phyloP scores from a whole-genome alignment of 2,888 invertebrate genomes.

The Andrena chrysosceles region DNA sequence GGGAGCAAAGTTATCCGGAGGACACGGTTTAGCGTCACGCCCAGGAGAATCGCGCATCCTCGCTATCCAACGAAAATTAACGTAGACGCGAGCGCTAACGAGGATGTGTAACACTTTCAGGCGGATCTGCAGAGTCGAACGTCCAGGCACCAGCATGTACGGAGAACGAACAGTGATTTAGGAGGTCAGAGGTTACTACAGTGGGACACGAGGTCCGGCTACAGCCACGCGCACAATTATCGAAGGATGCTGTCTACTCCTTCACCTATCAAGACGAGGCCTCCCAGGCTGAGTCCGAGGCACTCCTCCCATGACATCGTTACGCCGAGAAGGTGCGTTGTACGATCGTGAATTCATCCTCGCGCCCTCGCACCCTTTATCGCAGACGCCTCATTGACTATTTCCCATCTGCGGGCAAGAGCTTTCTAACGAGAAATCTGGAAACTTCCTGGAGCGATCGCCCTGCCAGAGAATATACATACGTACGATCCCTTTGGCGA shows the following conservation, averaged over 20 bases:
- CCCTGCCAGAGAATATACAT: background rate
- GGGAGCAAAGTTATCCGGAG: conserved; percentile 22
- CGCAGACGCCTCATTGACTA: conserved; percentile 70
- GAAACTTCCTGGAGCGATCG: conserved; percentile 43
- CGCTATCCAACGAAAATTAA: conserved; percentile 21
- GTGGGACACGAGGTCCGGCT: conserved; percentile 85
- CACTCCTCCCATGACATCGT: conserved; percentile 85
- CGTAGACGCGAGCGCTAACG: conserved; percentile 14
- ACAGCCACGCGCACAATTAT: conserved; percentile 84
- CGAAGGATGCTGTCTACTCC: conserved; percentile 86
- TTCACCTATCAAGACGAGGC: conserved; percentile 85
- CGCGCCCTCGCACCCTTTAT: conserved; percentile 57
- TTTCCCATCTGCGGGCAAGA: conserved; percentile 59
- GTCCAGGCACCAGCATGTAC: conserved; percentile 85
- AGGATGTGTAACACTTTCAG: conserved; percentile 78
- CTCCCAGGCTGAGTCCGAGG: conserved; percentile 84
- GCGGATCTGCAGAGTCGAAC: conserved; percentile 86
- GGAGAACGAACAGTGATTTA: conserved; percentile 87
- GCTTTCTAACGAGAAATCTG: conserved; percentile 8
- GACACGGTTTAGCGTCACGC: conserved; percentile 19
- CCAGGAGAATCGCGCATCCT: conserved; percentile 3
- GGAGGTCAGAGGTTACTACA: conserved; percentile 87
- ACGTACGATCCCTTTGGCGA: background rate
- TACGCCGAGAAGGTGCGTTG: conserved; percentile 81
- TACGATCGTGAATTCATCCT: conserved; percentile 27